Evolutionary conservation across 2,888 invertebrate species (phyloP), one percentile per base, ranked within the genome.

Genomic region (Nudaria mundana): DNA sequence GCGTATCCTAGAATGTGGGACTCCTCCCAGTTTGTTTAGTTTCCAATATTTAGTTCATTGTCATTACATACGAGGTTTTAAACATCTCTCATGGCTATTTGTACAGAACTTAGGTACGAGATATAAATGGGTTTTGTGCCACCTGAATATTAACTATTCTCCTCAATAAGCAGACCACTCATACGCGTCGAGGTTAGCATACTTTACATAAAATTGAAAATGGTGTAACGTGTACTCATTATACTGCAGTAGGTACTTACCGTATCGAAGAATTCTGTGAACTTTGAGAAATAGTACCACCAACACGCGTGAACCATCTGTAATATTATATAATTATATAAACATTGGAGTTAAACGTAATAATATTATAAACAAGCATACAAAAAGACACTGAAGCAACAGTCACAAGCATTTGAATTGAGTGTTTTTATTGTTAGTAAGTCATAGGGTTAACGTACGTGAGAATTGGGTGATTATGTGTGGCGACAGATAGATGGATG

Each of bases 241-340:
- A n/a, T n/a, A n/a, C n/a, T n/a, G 20, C 26, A 4, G 6, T 28
- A 13, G 13, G 25, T 46, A 91, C 94, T 94, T 86, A 98, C 97
- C 85, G 98, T 98, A 86, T 98, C 98, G 84, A 97, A 92, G 81
- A 98, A 96, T 86, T 98, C 98, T 61, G 97, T 96, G 87, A 97
- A 97, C 84, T 98, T 98, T 38, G 98, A 97, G 81, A 98, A 94
- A 83, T 95, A 97, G 85, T 98, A 98, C 97, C 96, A 96, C 97
- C 97, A 98, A 78, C 96, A 95, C 25, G 94, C 95, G 78, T 94
- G 92, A 41, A 95, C 96, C 96, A 98, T 97, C 97, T 97, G 91
- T 63, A 91, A 91, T 69, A 44, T 45, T 1, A 23, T 42, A 6
- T 31, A 5, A 23, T 24, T 2, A 22, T 28, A 26, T 33, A 35